A percentile compares a stretch with the other conserved stretches of the same genome.
These are phyloP conservation scores for Hoplias malabaricus DNA, from an alignment of 2,113 vertebrate species.

Conservation along the genomic window DNA sequence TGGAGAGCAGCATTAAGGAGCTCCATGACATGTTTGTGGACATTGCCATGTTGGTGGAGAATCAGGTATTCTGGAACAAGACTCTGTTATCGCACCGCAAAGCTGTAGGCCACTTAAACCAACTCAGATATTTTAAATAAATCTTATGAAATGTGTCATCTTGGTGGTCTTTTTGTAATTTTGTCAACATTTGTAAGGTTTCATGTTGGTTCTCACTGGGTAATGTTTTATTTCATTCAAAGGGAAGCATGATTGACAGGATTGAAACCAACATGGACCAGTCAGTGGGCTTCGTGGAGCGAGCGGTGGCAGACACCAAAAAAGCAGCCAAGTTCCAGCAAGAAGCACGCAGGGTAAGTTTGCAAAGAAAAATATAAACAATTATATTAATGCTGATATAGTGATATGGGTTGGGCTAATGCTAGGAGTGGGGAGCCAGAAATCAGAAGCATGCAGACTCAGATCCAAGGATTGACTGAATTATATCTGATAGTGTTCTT, in stretches of 20 bases:
- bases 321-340: constrained; percentile 95
- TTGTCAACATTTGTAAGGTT: too few relatives aligned
- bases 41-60: constrained; percentile 92
- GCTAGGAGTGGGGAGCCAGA: too few relatives aligned
- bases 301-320: constrained; percentile 91
- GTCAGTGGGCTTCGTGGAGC: constrained; percentile 91
- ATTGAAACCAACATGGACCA: constrained; percentile 98
- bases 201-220: too few relatives aligned
- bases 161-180: too few relatives aligned
- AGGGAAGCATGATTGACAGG: constrained; percentile 95
- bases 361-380: neutral
- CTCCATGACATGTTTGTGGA: constrained; percentile 95
- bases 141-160: too few relatives aligned
- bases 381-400: neutral
- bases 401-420: too few relatives aligned
- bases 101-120: too few relatives aligned
- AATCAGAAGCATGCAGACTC: too few relatives aligned
- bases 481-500: too few relatives aligned
- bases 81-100: neutral
- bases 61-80: constrained; percentile 62
- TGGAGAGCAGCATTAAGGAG: constrained; percentile 96
- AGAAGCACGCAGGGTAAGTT: constrained; percentile 89
- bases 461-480: too few relatives aligned
- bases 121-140: too few relatives aligned
- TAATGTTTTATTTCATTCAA: constrained; percentile 2